A percentile compares a stretch with the other conserved stretches of the same genome.
Conservation (phyloP, 2,797 vertebrate species). For the Numenius phaeopus region DNA sequence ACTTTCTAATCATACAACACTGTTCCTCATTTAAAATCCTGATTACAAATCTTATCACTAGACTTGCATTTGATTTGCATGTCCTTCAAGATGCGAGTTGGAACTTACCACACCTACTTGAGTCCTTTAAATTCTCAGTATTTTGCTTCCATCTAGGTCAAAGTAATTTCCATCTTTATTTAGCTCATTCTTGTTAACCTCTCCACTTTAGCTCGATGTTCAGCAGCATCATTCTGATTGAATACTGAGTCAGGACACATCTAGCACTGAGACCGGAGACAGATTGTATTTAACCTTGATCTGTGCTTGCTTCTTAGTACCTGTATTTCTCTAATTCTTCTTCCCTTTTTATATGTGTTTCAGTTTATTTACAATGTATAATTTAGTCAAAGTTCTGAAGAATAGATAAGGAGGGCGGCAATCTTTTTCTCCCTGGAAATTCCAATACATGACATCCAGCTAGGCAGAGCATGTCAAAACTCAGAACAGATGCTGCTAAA, state of each 20-base stretch:
- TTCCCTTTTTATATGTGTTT: not conserved
- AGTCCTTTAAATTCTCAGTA: not conserved
- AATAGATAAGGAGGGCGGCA: not conserved
- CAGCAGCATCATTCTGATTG: not conserved
- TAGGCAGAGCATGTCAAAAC: not conserved
- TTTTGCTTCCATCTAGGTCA: not conserved
- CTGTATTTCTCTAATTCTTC: not conserved
- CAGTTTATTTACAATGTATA: not conserved
- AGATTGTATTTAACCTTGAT: not conserved
- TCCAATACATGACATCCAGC: not conserved
- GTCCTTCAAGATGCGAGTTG: not conserved
- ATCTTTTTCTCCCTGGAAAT: not conserved
- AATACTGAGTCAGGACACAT: not conserved
- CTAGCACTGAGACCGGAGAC: not conserved
- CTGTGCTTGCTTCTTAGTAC: not conserved
- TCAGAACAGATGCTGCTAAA: not conserved
- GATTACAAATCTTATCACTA: not conserved
- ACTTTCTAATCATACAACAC: not conserved
- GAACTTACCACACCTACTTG: accelerated
- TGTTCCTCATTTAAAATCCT: not conserved
- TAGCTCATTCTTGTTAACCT: not conserved
- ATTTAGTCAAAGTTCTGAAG: not conserved
- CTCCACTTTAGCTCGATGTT: not conserved
- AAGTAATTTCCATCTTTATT: not conserved
- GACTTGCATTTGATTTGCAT: not conserved